A percentile compares a stretch with the other conserved stretches of the same genome.
phyloP scores from a whole-genome alignment of 1,140 invertebrate species.

The Cydia splendana region DNA sequence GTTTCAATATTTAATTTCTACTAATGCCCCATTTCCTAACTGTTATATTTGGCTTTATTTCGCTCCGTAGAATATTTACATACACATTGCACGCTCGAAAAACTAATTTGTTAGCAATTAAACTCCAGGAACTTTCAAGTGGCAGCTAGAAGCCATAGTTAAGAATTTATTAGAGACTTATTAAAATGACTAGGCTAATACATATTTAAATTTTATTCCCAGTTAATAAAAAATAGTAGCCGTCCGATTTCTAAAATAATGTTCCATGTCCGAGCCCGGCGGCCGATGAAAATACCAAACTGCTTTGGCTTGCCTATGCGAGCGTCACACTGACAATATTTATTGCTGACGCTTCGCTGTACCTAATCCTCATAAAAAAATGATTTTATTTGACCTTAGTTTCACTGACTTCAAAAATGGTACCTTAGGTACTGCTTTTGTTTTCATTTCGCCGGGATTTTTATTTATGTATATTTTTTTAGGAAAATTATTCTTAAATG shows the following conservation, averaged over 20 bases:
- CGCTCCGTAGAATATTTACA: not conserved
- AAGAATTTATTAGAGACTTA: constrained; percentile 3
- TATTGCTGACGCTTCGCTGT: constrained; percentile 20
- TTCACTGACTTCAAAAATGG: not conserved
- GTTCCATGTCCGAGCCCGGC: constrained; percentile 19
- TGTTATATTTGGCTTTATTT: not conserved
- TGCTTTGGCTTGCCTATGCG: constrained; percentile 22
- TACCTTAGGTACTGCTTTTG: no score
- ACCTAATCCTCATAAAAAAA: constrained; percentile 8
- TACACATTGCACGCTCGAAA: not conserved
- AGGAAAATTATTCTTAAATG: no score
- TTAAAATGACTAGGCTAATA: constrained; percentile 17
- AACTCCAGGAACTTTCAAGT: constrained; percentile 24
- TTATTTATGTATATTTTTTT: no score
- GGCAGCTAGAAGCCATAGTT: constrained; percentile 18
- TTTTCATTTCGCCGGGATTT: no score
- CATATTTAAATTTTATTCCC: constrained; percentile 22
- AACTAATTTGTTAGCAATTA: not conserved
- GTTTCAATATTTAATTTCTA: no score
- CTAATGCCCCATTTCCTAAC: not conserved
- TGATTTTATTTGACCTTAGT: not conserved
- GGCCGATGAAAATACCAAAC: constrained; percentile 29
- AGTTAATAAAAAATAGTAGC: constrained; percentile 25
- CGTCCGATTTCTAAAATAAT: constrained; percentile 25
- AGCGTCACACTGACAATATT: constrained; percentile 28